Evolutionary conservation across 2,888 invertebrate genomes (phyloP), one percentile per base, ranked within the genome.

Genomic region (Melinopterus prodromus): DNA sequence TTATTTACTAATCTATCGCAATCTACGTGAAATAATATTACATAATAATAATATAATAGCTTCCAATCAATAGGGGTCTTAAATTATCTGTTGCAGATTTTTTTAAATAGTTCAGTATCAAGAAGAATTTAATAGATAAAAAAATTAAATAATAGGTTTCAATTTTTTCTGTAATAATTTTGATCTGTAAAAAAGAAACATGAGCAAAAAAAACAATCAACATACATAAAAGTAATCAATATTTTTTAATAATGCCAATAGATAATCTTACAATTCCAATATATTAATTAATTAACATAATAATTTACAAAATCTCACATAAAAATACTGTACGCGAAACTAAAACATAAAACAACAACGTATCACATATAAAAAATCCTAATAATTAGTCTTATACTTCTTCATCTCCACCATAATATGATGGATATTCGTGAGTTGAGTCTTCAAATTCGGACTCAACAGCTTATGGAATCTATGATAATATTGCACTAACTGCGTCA

Each of bases 351-450:
- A 71, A 16, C 15, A 71, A 71, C 16, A 71, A 16, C 53, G 69
- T 76, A 78, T 78, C 69, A 74, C 75, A 78, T 78, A 16, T 72
- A 72, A 76, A 15, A 69, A 38, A 76, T 77, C 16, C 84, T 91
- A 98, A 90, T 97, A 99, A 89, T 95, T 96, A 6, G 97, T 97
- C 91, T 99, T 99, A 90, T 99, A 99, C 91, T 99, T 99, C 90
- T 99, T 99, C 83, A 99, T 97, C 91, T 99, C 99, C 1, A 99
- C 98, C 97, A 99, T 99, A 81, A 99, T 96, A 81, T 98, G 97
- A 90, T 99, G 99, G 86, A 99, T 98, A 88, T 99, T 99, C 4
- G 99, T 97, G 78, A 99, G 92, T 88, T 99, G 98, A 6, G 96
- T 95, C 83, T 95, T 91, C 0, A 94, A 94, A 87, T 94, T 94